These are phyloP conservation scores for Carposina sasakii DNA, from an alignment of 1,140 invertebrate species.

Conservation along the genomic window DNA sequence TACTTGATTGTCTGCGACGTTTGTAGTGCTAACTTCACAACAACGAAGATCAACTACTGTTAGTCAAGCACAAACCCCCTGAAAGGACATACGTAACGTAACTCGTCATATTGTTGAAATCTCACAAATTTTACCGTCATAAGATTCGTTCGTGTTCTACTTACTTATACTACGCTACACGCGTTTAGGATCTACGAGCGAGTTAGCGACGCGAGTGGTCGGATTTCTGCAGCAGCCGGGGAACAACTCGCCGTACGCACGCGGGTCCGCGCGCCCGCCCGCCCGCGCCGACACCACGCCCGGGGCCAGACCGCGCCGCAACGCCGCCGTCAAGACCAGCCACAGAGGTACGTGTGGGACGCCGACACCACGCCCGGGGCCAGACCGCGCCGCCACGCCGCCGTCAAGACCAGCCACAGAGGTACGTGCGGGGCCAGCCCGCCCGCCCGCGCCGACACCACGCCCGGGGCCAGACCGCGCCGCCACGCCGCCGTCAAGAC, in stretches of 20 bases:
- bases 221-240: conserved; percentile 66
- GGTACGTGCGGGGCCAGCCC: conserved; percentile 51
- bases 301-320: conserved; percentile 71
- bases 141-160: too few relatives aligned
- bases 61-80: too few relatives aligned
- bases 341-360: conserved; percentile 65
- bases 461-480: conserved; percentile 69
- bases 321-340: conserved; percentile 73
- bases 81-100: too few relatives aligned
- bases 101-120: too few relatives aligned
- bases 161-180: too few relatives aligned
- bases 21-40: too few relatives aligned
- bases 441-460: conserved; percentile 32
- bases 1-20: too few relatives aligned
- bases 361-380: conserved; percentile 53
- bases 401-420: conserved; percentile 72
- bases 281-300: conserved; percentile 37
- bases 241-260: conserved; percentile 58
- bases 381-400: conserved; percentile 71
- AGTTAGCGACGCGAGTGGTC: conserved; percentile 55
- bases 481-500: conserved; percentile 73
- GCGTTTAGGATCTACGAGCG: conserved; percentile 47
- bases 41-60: too few relatives aligned
- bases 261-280: conserved; percentile 48
- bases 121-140: too few relatives aligned